phyloP scores from a whole-genome alignment of 2,888 invertebrate genomes.

The Leptopilina syphax region DNA sequence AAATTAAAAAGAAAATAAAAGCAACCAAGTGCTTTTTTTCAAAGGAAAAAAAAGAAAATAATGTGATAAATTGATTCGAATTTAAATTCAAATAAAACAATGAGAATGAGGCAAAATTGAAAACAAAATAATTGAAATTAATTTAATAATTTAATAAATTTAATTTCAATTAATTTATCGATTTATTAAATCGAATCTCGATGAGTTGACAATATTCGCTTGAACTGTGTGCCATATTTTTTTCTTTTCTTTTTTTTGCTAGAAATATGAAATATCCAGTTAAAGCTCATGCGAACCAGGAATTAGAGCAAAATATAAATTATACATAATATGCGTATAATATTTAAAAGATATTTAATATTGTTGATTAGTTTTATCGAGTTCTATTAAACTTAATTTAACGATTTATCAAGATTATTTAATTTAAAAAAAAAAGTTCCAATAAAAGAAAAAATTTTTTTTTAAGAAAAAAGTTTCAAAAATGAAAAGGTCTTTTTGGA shows the following conservation, averaged over 20 bases:
- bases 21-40: not conserved
- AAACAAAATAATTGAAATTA: not conserved
- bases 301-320: not conserved
- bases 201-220: constrained; percentile 20
- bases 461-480: too few species aligned
- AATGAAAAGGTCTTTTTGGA: too few species aligned
- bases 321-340: not conserved
- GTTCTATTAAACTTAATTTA: not conserved
- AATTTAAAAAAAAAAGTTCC: not conserved
- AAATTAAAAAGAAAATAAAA: not conserved
- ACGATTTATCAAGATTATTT: not conserved
- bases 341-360: not conserved
- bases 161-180: not conserved
- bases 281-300: not conserved
- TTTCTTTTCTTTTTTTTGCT: not conserved
- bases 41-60: not conserved
- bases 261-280: not conserved
- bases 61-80: not conserved
- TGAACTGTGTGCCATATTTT: constrained; percentile 7
- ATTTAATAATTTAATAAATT: not conserved
- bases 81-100: not conserved
- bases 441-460: too few species aligned
- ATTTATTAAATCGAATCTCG: constrained; percentile 13
- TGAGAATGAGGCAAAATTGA: not conserved
- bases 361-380: not conserved